Percentiles rank a stretch among this genome's conserved stretches.
phyloP scores from a whole-genome alignment of 2,888 invertebrate genomes.

The Drosophila dives region DNA sequence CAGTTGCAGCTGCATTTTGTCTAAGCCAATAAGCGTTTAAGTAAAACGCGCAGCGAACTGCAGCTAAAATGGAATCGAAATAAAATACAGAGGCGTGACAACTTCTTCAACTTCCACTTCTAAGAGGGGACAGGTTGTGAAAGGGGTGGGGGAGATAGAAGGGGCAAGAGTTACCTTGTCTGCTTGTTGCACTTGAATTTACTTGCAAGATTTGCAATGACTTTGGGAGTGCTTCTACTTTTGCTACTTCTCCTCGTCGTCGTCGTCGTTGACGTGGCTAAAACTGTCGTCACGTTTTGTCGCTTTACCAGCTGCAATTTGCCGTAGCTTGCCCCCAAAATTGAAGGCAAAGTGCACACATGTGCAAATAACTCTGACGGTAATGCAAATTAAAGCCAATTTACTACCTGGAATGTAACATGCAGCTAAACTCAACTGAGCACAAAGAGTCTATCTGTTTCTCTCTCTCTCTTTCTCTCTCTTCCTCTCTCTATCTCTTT shows the following conservation, averaged over 20 bases:
- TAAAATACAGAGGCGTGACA: constrained; percentile 19
- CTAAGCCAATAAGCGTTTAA: constrained; percentile 75
- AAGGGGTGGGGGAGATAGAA: not conserved
- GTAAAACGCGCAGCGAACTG: constrained; percentile 53
- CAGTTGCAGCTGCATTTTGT: constrained; percentile 57
- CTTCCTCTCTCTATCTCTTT: not conserved
- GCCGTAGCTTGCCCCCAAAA: constrained; percentile 54
- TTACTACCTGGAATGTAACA: constrained; percentile 44
- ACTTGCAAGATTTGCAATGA: constrained; percentile 45
- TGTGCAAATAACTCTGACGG: constrained; percentile 75
- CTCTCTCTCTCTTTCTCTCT: not conserved
- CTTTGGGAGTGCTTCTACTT: not conserved
- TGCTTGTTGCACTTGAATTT: constrained; percentile 65
- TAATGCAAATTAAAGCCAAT: constrained; percentile 81
- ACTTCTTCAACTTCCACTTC: not conserved
- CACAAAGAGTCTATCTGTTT: not conserved
- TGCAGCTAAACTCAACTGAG: not conserved
- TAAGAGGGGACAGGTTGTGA: not conserved
- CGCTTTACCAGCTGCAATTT: constrained; percentile 75
- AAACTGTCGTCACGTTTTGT: constrained; percentile 72
- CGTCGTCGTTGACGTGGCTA: not conserved
- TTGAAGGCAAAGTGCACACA: constrained; percentile 67
- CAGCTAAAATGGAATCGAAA: constrained; percentile 45
- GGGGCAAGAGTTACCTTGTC: constrained; percentile 25
- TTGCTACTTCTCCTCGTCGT: not conserved